Percentiles rank a stretch among this genome's conserved stretches.
These are phyloP conservation scores for Mionectes olivaceus DNA, from an alignment of 2,797 vertebrate genomes.

Conservation along the genomic window DNA sequence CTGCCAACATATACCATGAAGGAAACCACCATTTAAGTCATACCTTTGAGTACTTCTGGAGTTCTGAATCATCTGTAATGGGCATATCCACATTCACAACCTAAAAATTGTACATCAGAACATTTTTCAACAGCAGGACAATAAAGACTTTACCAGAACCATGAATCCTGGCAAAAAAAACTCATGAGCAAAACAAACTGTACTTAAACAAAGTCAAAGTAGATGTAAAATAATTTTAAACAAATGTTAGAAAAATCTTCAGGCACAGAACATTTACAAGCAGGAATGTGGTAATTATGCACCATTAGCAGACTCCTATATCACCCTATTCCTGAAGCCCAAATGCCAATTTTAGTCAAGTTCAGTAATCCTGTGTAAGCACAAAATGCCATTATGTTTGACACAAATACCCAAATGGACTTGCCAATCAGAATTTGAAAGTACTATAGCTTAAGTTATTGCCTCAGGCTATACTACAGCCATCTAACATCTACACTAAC, in stretches of 20 bases:
- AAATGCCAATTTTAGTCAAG: constrained; percentile 14
- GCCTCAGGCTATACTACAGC: background rate
- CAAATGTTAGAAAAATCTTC: constrained; percentile 6
- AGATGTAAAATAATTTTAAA: constrained; percentile 34
- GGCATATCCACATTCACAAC: constrained; percentile 89
- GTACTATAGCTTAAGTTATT: constrained; percentile 10
- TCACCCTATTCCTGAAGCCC: background rate
- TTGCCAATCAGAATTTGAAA: constrained; percentile 26
- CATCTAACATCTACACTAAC: background rate
- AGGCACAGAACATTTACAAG: constrained; percentile 2
- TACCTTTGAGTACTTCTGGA: constrained; percentile 96
- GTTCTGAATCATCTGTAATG: constrained; percentile 89
- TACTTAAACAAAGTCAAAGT: constrained; percentile 17
- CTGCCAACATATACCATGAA: background rate
- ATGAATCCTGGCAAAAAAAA: background rate
- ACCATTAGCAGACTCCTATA: constrained; percentile 34
- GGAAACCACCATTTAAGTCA: background rate
- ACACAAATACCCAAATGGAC: constrained; percentile 21
- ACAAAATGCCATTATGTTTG: constrained; percentile 51
- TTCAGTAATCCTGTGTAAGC: constrained; percentile 48
- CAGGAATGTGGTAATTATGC: constrained; percentile 12
- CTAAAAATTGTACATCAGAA: constrained; percentile 72
- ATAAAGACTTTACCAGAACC: background rate
- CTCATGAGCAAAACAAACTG: background rate
- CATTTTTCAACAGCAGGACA: background rate